Evolutionary conservation across 1,140 invertebrate genomes (phyloP).

Genomic region (Pectinophora gossypiella): DNA sequence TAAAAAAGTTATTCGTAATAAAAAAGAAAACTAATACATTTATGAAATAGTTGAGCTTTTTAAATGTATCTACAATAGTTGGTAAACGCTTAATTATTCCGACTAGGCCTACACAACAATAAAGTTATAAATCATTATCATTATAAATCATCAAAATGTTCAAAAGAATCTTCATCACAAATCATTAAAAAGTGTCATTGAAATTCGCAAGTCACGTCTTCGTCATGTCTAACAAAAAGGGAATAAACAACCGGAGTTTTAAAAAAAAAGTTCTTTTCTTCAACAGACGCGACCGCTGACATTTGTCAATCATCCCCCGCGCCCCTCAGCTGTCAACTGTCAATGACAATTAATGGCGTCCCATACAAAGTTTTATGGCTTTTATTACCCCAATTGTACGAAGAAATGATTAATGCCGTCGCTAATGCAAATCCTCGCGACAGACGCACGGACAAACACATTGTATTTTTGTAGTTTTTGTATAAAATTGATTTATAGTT

Average conservation of each 20-base stretch:
- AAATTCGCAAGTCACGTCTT: constrained; percentile 38
- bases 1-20: background rate
- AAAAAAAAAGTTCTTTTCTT: constrained; percentile 41
- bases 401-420: constrained; percentile 68
- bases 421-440: constrained; percentile 66
- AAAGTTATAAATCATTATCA: too few relatives aligned
- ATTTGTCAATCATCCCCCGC: constrained; percentile 68
- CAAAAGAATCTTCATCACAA: background rate
- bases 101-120: too few relatives aligned
- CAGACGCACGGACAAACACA: constrained; percentile 40
- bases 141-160: background rate
- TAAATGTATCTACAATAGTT: too few relatives aligned
- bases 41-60: too few relatives aligned
- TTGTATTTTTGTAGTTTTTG: constrained; percentile 49
- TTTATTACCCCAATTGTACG: constrained; percentile 59
- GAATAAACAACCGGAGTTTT: constrained; percentile 18
- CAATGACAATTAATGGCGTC: constrained; percentile 68
- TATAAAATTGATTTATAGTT: constrained; percentile 63
- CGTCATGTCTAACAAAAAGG: constrained; percentile 33
- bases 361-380: constrained; percentile 67
- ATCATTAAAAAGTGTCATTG: constrained; percentile 11
- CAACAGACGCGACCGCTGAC: constrained; percentile 54
- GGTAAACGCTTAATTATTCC: too few relatives aligned
- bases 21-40: too few relatives aligned
- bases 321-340: constrained; percentile 46